Evolutionary conservation across 1,140 invertebrate genomes (phyloP).

Genomic region (Scaptomyza pallida): DNA sequence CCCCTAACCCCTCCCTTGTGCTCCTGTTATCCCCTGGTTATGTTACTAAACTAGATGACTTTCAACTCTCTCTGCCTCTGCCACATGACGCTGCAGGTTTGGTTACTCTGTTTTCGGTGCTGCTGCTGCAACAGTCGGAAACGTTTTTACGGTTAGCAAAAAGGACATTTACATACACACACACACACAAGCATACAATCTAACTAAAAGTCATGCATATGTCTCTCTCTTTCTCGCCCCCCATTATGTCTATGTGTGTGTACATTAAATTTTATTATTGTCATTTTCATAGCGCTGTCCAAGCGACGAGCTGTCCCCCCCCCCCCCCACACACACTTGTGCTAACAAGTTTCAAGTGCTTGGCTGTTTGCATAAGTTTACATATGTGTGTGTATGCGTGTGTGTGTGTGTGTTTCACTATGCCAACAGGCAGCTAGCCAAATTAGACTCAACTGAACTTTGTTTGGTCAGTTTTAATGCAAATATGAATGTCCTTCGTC

Average conservation of each 20-base stretch:
- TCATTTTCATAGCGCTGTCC: constrained; percentile 73
- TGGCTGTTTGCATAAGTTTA: constrained; percentile 67
- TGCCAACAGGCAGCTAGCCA: constrained; percentile 62
- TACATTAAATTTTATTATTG: constrained; percentile 83
- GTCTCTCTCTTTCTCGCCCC: constrained; percentile 11
- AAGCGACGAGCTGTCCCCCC: constrained; percentile 10
- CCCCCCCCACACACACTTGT: constrained; percentile 12
- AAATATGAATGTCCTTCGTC: constrained; percentile 40
- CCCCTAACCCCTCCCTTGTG: background rate
- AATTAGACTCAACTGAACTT: constrained; percentile 75
- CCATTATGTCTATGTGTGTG: constrained; percentile 30
- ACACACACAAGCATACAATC: constrained; percentile 41
- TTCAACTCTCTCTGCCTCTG: constrained; percentile 54
- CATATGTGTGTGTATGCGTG: constrained; percentile 31
- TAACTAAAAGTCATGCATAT: no score
- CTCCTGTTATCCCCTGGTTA: background rate
- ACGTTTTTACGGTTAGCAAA: constrained; percentile 78
- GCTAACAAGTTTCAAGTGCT: constrained; percentile 66
- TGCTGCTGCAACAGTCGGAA: constrained; percentile 61
- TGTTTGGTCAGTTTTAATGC: constrained; percentile 80
- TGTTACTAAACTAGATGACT: constrained; percentile 72
- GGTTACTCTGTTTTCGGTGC: constrained; percentile 10
- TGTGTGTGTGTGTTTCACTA: constrained; percentile 34
- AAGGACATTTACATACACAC: constrained; percentile 71
- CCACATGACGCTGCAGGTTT: constrained; percentile 59